Evolutionary conservation across 2,113 vertebrate species (phyloP).

Genomic region (Microcebus tavaratra): DNA sequence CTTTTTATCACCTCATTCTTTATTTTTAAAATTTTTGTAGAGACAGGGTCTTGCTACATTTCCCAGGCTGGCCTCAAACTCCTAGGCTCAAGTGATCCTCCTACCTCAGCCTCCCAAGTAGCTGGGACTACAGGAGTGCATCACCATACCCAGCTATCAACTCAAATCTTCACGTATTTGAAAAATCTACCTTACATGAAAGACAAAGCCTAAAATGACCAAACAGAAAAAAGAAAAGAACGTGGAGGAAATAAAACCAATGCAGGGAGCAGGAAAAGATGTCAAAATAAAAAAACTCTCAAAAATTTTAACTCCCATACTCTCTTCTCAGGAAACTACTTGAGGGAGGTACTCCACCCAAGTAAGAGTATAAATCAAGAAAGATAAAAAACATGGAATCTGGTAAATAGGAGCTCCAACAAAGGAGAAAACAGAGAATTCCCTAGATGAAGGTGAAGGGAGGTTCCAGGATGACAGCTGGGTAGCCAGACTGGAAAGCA

Average conservation of each 20-base stretch:
- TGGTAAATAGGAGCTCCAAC: neutral
- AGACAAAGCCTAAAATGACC: neutral
- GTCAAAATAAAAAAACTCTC: neutral
- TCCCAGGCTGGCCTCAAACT: neutral
- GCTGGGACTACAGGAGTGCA: neutral
- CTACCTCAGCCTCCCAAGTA: neutral
- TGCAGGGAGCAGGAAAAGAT: neutral
- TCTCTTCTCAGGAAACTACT: neutral
- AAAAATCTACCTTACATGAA: conserved; percentile 5
- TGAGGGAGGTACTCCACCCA: neutral
- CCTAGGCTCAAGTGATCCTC: neutral
- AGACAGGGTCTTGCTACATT: neutral
- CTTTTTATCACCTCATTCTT: neutral
- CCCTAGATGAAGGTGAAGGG: neutral
- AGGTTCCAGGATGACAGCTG: too few species aligned
- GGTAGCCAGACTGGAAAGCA: neutral
- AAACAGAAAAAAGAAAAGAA: neutral
- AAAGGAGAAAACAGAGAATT: neutral
- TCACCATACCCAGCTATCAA: neutral
- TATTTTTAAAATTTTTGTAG: neutral
- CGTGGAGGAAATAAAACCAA: neutral
- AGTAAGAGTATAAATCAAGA: neutral
- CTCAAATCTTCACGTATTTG: neutral
- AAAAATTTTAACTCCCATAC: neutral
- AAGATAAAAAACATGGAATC: neutral